Percentiles rank a stretch among this genome's conserved stretches.
Conservation (phyloP, 2,797 vertebrate species). For the Pogoniulus pusillus region DNA sequence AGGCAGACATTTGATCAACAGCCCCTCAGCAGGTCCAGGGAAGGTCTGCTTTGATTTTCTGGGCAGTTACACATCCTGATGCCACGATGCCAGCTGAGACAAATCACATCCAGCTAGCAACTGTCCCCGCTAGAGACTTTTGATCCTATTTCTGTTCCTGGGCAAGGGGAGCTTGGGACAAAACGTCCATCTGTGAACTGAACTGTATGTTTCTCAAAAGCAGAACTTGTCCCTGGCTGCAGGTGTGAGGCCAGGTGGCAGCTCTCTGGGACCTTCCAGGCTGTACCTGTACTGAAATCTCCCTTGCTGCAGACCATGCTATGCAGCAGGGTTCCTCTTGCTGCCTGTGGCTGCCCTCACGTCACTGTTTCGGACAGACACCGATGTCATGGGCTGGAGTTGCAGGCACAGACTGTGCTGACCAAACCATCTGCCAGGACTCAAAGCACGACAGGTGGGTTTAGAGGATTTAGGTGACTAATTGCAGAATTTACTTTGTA, state of each 20-base stretch:
- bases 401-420: neutral
- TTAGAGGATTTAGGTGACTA: slow-evolving; percentile 12
- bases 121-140: neutral
- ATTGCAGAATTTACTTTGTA: slow-evolving; percentile 55
- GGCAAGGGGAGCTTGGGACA: neutral
- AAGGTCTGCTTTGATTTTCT: neutral
- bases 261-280: neutral
- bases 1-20: neutral
- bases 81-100: neutral
- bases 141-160: neutral
- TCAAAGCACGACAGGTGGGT: neutral
- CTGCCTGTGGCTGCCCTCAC: neutral
- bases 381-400: neutral
- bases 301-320: neutral
- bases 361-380: slow-evolving; percentile 27
- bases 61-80: rapidly evolving
- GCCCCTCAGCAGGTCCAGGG: neutral
- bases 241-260: neutral
- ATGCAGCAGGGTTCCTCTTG: neutral
- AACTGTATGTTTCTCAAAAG: neutral
- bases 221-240: rapidly evolving
- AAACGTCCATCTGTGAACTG: neutral
- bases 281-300: neutral
- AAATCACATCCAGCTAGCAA: neutral
- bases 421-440: slow-evolving; percentile 5